Evolutionary conservation across 2,113 vertebrate species (phyloP), one percentile per base, ranked within the genome.

Genomic region (Archocentrus centrarchus): DNA sequence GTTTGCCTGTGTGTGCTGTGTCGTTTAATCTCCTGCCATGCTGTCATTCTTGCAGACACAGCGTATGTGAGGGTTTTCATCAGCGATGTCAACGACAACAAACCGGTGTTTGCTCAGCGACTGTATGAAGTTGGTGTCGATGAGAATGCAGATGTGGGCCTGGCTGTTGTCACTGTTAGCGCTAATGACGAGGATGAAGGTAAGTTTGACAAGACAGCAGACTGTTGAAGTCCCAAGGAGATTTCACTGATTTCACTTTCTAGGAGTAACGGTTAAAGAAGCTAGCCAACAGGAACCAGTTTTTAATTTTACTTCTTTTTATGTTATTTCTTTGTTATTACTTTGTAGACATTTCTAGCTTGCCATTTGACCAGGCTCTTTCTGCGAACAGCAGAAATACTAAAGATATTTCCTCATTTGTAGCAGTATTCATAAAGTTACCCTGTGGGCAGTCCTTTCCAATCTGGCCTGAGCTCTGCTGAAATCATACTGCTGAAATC

Each of bases 41-140:
- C 85, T 89, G 78, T 90, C 80, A 11, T 89, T 91, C 76, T 75
- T 88, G 90, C 93, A 97, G 97, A 97, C 94, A 97, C 96, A 0
- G 96, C 96, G 13, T 97, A 97, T 20, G 96, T 97, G 94, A 95
- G 94, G 9, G 75, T 98, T 92, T 97, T 97, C 93, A 94, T 98
- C 96, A 97, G 95, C 6, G 97, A 98, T n/a, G 95, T 97, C 90
- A 97, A 97, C 57, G 97, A 98, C 95, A 98, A 98, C 97, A 97
- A 96, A 81, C 97, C 97, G 0, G 75, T 95, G 78, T 98, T 97
- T 76, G 91, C 95, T 86, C 97, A 95, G 86, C 91, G 94, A 0
- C 92, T 96, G 91, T 97, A 97, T 80, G 96, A 97, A 94, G 96
- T 96, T 4, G 94, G 90, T 24, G 94, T 97, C 17, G 95, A 95